Conservation (phyloP, 2,113 vertebrate species). For the Hemiprocne comata region DNA sequence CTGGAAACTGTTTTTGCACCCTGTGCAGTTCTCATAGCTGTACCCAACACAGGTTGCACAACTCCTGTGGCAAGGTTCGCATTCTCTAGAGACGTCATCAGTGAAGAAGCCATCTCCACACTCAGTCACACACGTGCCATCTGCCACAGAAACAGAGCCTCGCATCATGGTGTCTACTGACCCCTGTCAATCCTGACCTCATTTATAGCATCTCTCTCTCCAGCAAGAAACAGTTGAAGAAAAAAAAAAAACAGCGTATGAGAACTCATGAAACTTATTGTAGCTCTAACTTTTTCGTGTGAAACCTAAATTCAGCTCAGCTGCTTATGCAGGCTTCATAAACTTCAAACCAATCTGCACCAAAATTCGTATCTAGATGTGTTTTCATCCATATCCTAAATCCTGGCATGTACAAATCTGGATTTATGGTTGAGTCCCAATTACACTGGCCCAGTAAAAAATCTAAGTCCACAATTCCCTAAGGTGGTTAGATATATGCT, state of each 20-base stretch:
- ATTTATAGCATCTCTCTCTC: not conserved
- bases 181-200: not conserved
- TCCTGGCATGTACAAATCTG: not conserved
- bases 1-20: conserved; percentile 68
- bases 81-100: conserved; percentile 75
- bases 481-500: not conserved
- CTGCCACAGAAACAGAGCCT: conserved; percentile 37
- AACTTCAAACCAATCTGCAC: not conserved
- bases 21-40: conserved; percentile 76
- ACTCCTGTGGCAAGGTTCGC: conserved; percentile 82
- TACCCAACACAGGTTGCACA: conserved; percentile 83
- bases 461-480: not conserved
- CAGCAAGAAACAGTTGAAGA: not conserved
- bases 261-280: not conserved
- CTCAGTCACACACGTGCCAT: conserved; percentile 70
- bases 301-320: not conserved
- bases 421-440: not conserved
- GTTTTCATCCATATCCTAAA: not conserved
- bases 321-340: not conserved
- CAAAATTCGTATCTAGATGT: not conserved
- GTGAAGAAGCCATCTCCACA: conserved; percentile 84
- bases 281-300: not conserved
- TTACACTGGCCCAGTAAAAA: not conserved
- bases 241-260: not conserved
- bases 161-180: not conserved